These are phyloP conservation scores for Sinocyclocheilus maitianheensis DNA, from an alignment of 2,113 vertebrate species.

Conservation along the genomic window DNA sequence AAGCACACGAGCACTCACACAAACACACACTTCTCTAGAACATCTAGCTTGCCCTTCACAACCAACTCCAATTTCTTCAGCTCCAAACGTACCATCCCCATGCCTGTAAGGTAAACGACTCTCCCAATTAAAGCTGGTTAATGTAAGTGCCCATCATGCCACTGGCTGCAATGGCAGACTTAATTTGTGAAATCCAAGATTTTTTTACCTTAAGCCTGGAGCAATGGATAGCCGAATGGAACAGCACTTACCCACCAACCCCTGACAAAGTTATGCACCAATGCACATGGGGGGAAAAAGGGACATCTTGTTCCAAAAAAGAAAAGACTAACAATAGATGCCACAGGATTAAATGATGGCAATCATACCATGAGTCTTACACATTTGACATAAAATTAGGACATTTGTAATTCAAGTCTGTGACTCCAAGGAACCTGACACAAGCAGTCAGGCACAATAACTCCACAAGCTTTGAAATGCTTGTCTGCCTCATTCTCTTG, in stretches of 20 bases:
- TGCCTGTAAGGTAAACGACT: conserved; percentile 51
- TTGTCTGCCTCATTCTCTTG: conserved; percentile 28
- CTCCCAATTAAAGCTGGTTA: conserved; percentile 62
- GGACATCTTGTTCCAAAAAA: not conserved
- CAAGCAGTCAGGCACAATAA: conserved; percentile 9
- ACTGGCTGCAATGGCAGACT: conserved; percentile 73
- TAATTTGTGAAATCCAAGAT: conserved; percentile 70
- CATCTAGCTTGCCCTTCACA: conserved; percentile 52
- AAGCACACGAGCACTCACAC: conserved; percentile 14
- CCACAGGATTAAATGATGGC: conserved; percentile 37
- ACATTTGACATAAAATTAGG: conserved; percentile 24
- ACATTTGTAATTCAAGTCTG: conserved; percentile 22
- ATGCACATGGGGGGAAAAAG: conserved; percentile 16
- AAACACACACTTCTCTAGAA: not conserved
- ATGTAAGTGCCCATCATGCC: conserved; percentile 62
- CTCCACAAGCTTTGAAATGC: not conserved
- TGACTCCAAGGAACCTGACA: conserved; percentile 31
- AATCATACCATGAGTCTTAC: conserved; percentile 7
- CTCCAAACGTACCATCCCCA: conserved; percentile 59
- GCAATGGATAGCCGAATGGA: conserved; percentile 68
- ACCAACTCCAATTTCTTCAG: conserved; percentile 68
- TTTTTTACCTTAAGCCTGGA: conserved; percentile 72
- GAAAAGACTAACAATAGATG: conserved; percentile 21
- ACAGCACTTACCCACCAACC: conserved; percentile 70
- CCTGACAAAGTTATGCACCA: conserved; percentile 40